Evolutionary conservation across 2,888 invertebrate species (phyloP).

Genomic region (Isoperla grammatica): DNA sequence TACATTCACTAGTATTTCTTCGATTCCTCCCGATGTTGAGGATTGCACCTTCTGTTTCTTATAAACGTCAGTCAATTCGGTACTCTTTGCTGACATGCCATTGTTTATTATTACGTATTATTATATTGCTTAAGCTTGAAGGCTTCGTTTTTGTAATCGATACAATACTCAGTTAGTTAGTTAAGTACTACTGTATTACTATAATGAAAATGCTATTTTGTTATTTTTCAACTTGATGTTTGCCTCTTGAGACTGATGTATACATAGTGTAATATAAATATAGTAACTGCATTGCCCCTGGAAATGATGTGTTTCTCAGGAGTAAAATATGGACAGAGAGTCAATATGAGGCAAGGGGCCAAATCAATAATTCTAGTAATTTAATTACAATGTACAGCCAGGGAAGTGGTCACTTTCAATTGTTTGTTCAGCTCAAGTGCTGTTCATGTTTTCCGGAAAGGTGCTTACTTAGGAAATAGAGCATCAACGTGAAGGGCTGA

Average conservation of each 20-base stretch:
- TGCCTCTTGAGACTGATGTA: constrained; percentile 48
- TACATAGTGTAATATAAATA: constrained; percentile 4
- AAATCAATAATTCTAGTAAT: constrained; percentile 1
- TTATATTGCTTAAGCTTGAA: not conserved
- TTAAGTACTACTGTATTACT: not conserved
- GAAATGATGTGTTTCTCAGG: constrained; percentile 12
- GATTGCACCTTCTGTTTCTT: too few species aligned
- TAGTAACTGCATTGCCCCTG: constrained; percentile 15
- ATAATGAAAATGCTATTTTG: constrained; percentile 29
- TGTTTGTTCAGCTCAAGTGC: constrained; percentile 13
- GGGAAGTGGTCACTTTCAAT: not conserved
- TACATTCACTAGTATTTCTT: too few species aligned
- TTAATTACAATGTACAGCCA: too few species aligned
- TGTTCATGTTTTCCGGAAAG: not conserved
- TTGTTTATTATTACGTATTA: too few species aligned
- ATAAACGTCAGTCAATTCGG: too few species aligned
- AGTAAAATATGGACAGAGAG: constrained; percentile 4
- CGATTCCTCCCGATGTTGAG: too few species aligned
- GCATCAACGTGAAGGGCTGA: constrained; percentile 3
- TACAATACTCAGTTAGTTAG: not conserved
- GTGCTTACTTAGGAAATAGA: constrained; percentile 3
- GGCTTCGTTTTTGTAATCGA: not conserved
- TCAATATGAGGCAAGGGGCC: constrained; percentile 20
- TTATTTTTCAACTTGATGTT: constrained; percentile 33
- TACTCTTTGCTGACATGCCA: too few species aligned